Conservation (phyloP, 2,113 vertebrate species). For the Siniperca knerii region DNA sequence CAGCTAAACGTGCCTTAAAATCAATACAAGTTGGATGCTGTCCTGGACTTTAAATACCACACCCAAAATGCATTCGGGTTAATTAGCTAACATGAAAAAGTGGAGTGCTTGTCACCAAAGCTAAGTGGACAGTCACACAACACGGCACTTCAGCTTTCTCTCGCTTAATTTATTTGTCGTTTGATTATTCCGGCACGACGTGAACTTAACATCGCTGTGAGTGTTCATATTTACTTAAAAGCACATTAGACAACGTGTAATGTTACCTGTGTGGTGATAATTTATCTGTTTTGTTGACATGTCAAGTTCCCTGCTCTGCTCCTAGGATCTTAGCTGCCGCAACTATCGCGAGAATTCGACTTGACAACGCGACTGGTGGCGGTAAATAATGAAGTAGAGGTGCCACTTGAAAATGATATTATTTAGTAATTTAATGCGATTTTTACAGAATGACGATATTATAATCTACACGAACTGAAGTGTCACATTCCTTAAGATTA, state of each 20-base stretch:
- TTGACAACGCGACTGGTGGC: neutral
- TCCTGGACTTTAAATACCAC: neutral
- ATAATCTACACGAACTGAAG: rapidly evolving
- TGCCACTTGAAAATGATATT: slow-evolving; percentile 5
- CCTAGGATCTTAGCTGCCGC: slow-evolving; percentile 40
- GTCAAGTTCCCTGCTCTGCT: slow-evolving; percentile 59
- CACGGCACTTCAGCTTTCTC: slow-evolving; percentile 25
- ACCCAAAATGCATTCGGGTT: neutral
- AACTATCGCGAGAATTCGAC: slow-evolving; percentile 71
- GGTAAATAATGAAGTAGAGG: slow-evolving; percentile 49
- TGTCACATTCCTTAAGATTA: rapidly evolving
- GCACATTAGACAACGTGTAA: neutral
- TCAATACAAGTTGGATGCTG: neutral
- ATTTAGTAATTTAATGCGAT: neutral
- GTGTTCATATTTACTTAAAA: neutral
- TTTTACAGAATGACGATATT: rapidly evolving
- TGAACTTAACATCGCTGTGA: neutral
- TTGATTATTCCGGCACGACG: neutral
- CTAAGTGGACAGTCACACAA: slow-evolving; percentile 54
- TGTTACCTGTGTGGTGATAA: slow-evolving; percentile 74
- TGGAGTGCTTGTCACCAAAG: slow-evolving; percentile 45
- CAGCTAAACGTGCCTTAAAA: neutral
- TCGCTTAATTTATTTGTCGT: slow-evolving; percentile 1
- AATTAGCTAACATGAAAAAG: slow-evolving; percentile 37
- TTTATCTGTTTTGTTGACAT: slow-evolving; percentile 78